A percentile compares a stretch with the other conserved stretches of the same genome.
Conservation (phyloP, 2,797 vertebrate species). For the Onychomys leucogaster region DNA sequence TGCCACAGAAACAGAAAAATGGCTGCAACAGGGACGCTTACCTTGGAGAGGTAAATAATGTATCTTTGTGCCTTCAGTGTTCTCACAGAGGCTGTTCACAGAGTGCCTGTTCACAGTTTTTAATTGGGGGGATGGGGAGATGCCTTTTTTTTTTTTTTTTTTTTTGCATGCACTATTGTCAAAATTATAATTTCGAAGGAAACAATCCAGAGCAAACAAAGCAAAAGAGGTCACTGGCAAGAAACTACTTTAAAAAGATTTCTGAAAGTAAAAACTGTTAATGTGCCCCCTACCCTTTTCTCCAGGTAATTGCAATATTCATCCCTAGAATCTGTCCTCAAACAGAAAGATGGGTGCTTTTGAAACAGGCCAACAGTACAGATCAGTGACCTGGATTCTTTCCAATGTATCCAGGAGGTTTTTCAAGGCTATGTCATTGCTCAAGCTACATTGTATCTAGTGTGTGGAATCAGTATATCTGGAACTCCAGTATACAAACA, state of each 20-base stretch:
- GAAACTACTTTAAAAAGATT: constrained; percentile 16
- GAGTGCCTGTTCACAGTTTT: neutral
- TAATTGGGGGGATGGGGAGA: neutral
- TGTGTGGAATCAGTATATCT: neutral
- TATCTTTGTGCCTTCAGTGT: neutral
- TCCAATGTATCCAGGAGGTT: neutral
- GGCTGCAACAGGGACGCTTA: neutral
- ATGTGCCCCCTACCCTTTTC: neutral
- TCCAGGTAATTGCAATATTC: neutral
- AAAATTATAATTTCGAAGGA: constrained; percentile 15
- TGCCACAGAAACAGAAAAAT: neutral
- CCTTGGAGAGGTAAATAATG: neutral
- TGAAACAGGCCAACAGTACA: neutral
- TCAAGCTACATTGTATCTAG: constrained; percentile 3
- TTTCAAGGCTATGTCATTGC: neutral
- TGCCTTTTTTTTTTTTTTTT: neutral
- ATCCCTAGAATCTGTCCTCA: neutral
- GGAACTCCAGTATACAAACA: neutral
- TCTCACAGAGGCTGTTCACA: neutral
- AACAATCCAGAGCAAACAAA: neutral
- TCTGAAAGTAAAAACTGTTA: neutral
- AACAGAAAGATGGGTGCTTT: constrained; percentile 37
- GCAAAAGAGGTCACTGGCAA: neutral
- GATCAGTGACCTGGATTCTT: neutral
- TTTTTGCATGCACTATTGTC: neutral